Conservation (phyloP, 2,888 invertebrate species). For the Drosophila neonasuta region DNA sequence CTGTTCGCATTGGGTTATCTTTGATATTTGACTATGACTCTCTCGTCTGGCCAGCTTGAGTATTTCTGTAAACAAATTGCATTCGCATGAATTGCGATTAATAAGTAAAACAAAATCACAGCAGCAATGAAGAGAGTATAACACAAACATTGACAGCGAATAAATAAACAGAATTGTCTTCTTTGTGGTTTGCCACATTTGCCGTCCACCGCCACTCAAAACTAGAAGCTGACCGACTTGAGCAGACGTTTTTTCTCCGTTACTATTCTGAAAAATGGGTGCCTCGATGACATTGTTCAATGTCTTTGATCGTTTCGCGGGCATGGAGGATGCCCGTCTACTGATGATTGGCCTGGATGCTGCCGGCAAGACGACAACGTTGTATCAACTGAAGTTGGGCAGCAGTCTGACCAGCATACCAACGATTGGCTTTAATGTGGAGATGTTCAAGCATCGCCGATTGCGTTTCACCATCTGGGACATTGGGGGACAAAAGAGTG, state of each 20-base stretch:
- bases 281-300: slow-evolving; percentile 54
- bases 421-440: slow-evolving; percentile 79
- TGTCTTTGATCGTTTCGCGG: slow-evolving; percentile 61
- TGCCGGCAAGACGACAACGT: slow-evolving; percentile 79
- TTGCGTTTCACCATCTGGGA: slow-evolving; percentile 78
- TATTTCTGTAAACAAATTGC: slow-evolving; percentile 87
- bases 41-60: slow-evolving; percentile 94
- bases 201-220: not conserved
- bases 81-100: not conserved
- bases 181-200: not conserved
- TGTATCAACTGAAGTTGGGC: slow-evolving; percentile 75
- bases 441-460: slow-evolving; percentile 76
- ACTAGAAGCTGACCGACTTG: slow-evolving; percentile 1
- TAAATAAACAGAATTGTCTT: slow-evolving; percentile 34
- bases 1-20: slow-evolving; percentile 96
- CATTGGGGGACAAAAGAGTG: slow-evolving; percentile 75
- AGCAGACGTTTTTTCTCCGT: not conserved
- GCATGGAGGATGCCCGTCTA: slow-evolving; percentile 69
- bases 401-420: slow-evolving; percentile 71
- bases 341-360: slow-evolving; percentile 78
- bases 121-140: not conserved
- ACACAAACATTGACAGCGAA: slow-evolving; percentile 2
- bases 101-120: not conserved
- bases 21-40: slow-evolving; percentile 93
- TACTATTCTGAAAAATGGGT: slow-evolving; percentile 15